Evolutionary conservation across 2,888 invertebrate species (phyloP), one percentile per base, ranked within the genome.

Genomic region (Subacronicta megacephala): DNA sequence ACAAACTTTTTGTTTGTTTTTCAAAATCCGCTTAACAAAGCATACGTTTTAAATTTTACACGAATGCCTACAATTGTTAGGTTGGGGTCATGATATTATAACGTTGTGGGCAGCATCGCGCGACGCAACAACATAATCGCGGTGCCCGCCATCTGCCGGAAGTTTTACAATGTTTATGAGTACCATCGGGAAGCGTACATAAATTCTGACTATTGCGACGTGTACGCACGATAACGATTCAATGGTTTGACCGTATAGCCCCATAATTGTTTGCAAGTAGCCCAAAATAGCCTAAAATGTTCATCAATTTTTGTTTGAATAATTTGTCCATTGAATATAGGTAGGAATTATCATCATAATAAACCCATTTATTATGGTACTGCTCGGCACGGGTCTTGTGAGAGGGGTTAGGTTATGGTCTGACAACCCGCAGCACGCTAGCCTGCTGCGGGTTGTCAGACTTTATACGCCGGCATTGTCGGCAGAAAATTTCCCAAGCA

Each of bases 111-210:
- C 53, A 58, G 43, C 54, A 45, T n/a, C n/a, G 60, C 52, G 52
- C 66, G 55, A 73, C 71, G 69, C 69, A 77, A 81, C 75, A 80
- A 83, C 85, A 90, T 90, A 89, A 90, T 90, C 91, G 82, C 76
- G 75, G 77, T 87, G 87, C 83, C 82, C 84, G 85, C 90, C 90
- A 91, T 90, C 88, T 91, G 90, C 89, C 93, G 92, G 92, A 93
- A 90, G 90, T 91, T 92, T 89, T 92, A 89, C 91, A 91, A 90
- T 90, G 90, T 93, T 92, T 93, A 92, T 92, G 90, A 90, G 89
- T 85, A 85, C 85, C 89, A 90, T 90, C 85, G 91, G 92, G 85
- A 89, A 90, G 86, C 87, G 85, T 84, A 83, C 89, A 90, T 92
- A 92, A 92, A 92, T 90, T 87, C 82, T 80, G 82, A 85, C 88